Percentiles rank a stretch among this genome's conserved stretches.
phyloP scores from a whole-genome alignment of 2,113 vertebrate genomes.

The Arenaria interpres region DNA sequence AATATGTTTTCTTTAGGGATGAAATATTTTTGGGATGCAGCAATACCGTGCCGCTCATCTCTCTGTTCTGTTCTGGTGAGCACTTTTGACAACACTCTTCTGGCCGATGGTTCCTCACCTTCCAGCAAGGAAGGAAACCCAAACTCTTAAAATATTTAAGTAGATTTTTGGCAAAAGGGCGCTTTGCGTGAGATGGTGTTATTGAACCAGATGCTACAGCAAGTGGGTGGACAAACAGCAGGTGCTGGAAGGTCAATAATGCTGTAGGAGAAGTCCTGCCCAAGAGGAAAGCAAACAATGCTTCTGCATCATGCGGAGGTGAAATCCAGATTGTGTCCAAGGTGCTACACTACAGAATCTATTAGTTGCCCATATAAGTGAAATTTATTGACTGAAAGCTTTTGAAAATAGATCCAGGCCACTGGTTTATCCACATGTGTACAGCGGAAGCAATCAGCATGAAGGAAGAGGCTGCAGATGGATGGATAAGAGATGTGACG shows the following conservation, averaged over 20 bases:
- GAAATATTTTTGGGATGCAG: not conserved
- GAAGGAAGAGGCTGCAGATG: not conserved
- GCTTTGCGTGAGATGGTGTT: not conserved
- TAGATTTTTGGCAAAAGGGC: not conserved
- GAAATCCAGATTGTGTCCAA: constrained; percentile 3
- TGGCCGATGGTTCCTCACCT: not conserved
- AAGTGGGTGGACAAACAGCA: not conserved
- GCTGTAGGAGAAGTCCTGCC: not conserved
- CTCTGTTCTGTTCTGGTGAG: not conserved
- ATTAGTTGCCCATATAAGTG: not conserved
- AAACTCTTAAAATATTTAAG: not conserved
- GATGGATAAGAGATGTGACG: not conserved
- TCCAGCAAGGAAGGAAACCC: not conserved
- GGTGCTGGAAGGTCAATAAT: not conserved
- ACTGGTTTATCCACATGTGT: not conserved
- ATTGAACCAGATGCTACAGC: not conserved
- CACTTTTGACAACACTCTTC: not conserved
- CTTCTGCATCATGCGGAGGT: not conserved
- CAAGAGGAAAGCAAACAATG: constrained; percentile 8
- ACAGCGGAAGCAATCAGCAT: not conserved
- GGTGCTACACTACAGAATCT: not conserved
- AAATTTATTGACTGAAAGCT: not conserved
- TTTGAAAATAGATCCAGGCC: not conserved
- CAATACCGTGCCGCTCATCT: not conserved
- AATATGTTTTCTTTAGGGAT: not conserved